Evolutionary conservation across 1,140 invertebrate species (phyloP), one percentile per base, ranked within the genome.

Genomic region (Drosophila elegans): DNA sequence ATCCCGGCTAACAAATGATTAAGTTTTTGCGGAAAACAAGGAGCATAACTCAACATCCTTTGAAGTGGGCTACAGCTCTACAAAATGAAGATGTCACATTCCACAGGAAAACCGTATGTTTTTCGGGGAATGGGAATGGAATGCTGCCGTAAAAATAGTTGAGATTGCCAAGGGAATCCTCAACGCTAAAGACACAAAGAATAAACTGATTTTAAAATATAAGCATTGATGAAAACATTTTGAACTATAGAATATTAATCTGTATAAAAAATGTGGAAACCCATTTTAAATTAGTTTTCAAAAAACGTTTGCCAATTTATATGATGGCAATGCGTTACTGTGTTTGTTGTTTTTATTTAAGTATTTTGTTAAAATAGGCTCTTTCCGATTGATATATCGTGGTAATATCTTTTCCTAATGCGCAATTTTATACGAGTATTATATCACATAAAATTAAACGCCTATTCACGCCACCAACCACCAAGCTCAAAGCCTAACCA

Each of bases 1-100:
- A 72, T 72, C 36, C 66, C 36, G 38, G 38, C 66, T 71, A 71
- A 72, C 68, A 72, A 71, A 72, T 71, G 68, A 49, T 72, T 49
- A 49, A 71, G 66, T 71, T 71, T 49, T 16, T 71, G 64, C n/a
- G 52, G 53, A 39, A 36, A 49, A 36, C 64, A 69, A 32, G 42
- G 6, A 29, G 7, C 27, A 42, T 34, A 27, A 53, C 46, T 13
- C 4, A 34, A 16, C 13, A 41, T 56, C 68, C 66, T 71, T 57
- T 72, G 52, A 72, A 72, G 66, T 72, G 66, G 27, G 27, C 25
- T 41, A 9, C 11, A 21, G 21, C 38, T 5, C 32, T 27, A 11
- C 29, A 27, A 48, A 71, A 56, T 71, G 29, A 71, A 71, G 64
- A 71, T 56, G 67, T 57, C 42, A 49, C 68, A 57, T 49, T 71